Base-by-base conservation (phyloP, 2,797 vertebrate species). In the Knipowitschia caucasica region DNA sequence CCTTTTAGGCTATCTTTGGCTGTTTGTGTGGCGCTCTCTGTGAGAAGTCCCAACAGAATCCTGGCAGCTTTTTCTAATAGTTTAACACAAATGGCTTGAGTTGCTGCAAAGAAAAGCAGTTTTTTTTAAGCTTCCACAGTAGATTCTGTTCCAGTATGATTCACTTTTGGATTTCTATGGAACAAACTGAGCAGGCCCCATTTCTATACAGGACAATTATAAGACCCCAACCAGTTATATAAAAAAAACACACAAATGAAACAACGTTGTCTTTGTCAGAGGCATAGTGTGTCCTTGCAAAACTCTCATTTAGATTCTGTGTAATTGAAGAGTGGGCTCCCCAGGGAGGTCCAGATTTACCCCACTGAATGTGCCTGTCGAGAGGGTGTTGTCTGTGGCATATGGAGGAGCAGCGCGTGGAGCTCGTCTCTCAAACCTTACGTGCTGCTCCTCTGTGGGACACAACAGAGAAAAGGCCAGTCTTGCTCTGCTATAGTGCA, bases 261-360 rank as follows among this genome's bases (percentile, higher is more conserved):
- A 24, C 18, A 23, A 4, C 9, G 21, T 20, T 12, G 58, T 53
- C 53, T 46, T 64, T 33, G 43, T 73, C 64, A 61, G 42, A 53
- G 54, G 17, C n/a, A 40, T 49, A 23, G 52, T 33, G 20, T n/a
- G 29, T 44, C 50, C 77, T 83, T 84, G 84, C 80, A 84, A 82
- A 80, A 14, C 4, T 33, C 11, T 14, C 30, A 14, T 36, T n/a
- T 17, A 7, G 10, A 7, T 36, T 17, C 15, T 71, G 67, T 65
- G 51, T 62, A 20, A 60, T 53, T 59, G 63, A 61, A 53, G 77
- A 36, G 15, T 39, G 4, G 0, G 69, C 45, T 78, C 59, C 61
- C 56, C 35, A 29, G 60, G 67, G 54, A 61, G 71, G 26, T 47
- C 56, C 69, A 79, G 76, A 85, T 85, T 84, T 76, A 81, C 84